Evolutionary conservation across 92 coral and sea anemone species (phyloP).

Genomic region (Anthopleura xanthogrammica): DNA sequence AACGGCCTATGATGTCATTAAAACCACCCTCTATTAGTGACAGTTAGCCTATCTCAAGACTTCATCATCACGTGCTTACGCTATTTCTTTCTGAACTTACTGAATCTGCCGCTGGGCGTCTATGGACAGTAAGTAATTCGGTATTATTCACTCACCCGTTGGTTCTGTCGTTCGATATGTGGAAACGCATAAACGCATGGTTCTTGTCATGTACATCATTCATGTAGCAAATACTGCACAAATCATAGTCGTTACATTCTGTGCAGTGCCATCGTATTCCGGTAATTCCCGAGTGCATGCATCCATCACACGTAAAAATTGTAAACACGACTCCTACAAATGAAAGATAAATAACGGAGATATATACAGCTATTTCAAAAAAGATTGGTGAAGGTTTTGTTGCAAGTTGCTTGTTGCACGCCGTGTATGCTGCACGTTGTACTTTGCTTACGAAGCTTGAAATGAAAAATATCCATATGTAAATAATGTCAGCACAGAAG

Average conservation of each 20-base stretch:
- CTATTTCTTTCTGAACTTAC: too few relatives aligned
- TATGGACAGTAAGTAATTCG: not conserved
- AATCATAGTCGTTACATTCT: constrained; percentile 48
- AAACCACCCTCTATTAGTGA: too few relatives aligned
- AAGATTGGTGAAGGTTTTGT: too few relatives aligned
- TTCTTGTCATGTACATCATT: constrained; percentile 45
- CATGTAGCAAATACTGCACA: constrained; percentile 62
- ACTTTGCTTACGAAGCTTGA: too few relatives aligned
- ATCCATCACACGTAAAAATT: constrained; percentile 53
- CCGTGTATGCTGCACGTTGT: too few relatives aligned
- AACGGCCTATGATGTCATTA: too few relatives aligned
- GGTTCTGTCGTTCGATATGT: constrained; percentile 20
- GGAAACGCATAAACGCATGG: constrained; percentile 58
- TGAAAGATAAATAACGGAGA: not conserved
- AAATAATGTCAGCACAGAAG: too few relatives aligned
- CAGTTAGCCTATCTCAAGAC: too few relatives aligned
- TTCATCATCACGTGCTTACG: too few relatives aligned
- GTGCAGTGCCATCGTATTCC: constrained; percentile 69
- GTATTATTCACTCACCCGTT: constrained; percentile 16
- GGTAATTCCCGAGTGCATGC: constrained; percentile 31
- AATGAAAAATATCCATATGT: too few relatives aligned
- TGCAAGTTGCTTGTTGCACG: too few relatives aligned
- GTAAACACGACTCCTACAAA: constrained; percentile 40
- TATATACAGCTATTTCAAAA: not conserved
- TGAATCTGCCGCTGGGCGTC: not conserved